Conservation (phyloP, 1,140 invertebrate genomes). For the Pteromalus puparum region DNA sequence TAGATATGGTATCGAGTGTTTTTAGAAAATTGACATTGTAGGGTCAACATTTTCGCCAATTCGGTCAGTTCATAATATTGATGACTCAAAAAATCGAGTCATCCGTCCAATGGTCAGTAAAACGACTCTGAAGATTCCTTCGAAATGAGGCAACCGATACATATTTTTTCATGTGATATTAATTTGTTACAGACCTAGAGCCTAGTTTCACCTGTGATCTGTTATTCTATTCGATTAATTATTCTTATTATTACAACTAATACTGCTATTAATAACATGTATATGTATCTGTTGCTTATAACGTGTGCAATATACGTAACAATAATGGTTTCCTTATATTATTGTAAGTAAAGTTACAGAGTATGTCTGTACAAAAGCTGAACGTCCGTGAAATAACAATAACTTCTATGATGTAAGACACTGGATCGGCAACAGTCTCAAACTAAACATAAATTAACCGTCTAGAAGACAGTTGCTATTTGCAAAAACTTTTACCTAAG, state of each 20-base stretch:
- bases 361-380: background rate
- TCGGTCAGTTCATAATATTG: conserved; percentile 49
- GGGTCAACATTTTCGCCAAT: conserved; percentile 17
- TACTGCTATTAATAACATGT: conserved; percentile 34
- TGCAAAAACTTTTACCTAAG: conserved; percentile 15
- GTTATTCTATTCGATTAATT: conserved; percentile 61
- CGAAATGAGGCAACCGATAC: conserved; percentile 61
- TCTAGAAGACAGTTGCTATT: background rate
- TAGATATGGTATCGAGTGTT: background rate
- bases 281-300: conserved; percentile 56
- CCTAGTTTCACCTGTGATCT: conserved; percentile 70
- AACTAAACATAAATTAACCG: conserved; percentile 9
- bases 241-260: conserved; percentile 27
- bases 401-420: conserved; percentile 47
- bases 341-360: conserved; percentile 21
- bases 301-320: conserved; percentile 62
- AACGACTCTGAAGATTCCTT: conserved; percentile 56
- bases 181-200: conserved; percentile 68
- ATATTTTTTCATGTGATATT: conserved; percentile 72
- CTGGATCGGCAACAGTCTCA: background rate
- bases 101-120: conserved; percentile 62
- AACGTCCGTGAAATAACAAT: conserved; percentile 64
- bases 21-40: background rate
- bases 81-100: conserved; percentile 58
- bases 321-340: conserved; percentile 42